Evolutionary conservation across 2,888 invertebrate species (phyloP).

Genomic region (Subacronicta megacephala): DNA sequence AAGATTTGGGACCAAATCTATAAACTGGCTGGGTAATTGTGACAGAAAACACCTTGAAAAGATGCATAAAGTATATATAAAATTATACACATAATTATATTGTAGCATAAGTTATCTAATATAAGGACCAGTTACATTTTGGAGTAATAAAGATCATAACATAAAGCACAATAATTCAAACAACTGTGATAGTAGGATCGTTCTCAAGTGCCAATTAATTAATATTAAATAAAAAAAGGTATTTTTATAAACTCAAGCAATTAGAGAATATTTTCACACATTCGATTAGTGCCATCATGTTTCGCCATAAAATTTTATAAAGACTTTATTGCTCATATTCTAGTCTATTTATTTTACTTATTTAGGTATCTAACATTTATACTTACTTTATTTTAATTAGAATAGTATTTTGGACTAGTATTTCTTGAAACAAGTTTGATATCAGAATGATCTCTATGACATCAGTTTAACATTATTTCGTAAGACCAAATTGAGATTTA

Average conservation of each 20-base stretch:
- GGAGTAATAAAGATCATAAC: conserved; percentile 64
- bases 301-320: conserved; percentile 79
- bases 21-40: conserved; percentile 45
- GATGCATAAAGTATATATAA: conserved; percentile 39
- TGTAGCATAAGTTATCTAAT: conserved; percentile 50
- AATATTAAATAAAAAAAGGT: conserved; percentile 50
- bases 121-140: conserved; percentile 59
- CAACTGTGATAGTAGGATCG: conserved; percentile 80
- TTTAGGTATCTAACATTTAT: conserved; percentile 48
- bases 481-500: conserved; percentile 70
- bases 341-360: conserved; percentile 82
- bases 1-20: conserved; percentile 69
- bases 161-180: conserved; percentile 76
- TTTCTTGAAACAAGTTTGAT: conserved; percentile 46
- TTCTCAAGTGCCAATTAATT: conserved; percentile 78
- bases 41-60: conserved; percentile 35
- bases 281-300: conserved; percentile 77
- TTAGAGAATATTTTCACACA: conserved; percentile 50
- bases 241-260: conserved; percentile 54
- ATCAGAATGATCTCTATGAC: conserved; percentile 70
- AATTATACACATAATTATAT: too few species aligned
- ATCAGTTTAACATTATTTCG: conserved; percentile 58
- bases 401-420: conserved; percentile 50
- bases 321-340: conserved; percentile 88
- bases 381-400: conserved; percentile 43